Evolutionary conservation across 2,888 invertebrate species (phyloP).

Genomic region (Seira ritae): DNA sequence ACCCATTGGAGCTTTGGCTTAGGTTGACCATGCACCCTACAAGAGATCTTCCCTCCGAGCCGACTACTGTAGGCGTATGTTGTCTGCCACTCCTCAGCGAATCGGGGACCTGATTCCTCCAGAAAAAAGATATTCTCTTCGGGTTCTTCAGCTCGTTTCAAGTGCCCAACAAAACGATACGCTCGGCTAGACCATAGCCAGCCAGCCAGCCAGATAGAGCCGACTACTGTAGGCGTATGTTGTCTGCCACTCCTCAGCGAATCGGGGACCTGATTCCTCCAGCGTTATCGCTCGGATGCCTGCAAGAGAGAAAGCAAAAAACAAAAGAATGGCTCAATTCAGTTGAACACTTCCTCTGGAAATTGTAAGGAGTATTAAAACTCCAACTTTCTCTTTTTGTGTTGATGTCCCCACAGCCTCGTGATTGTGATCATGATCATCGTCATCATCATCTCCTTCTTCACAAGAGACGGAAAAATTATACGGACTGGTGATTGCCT

Average conservation of each 20-base stretch:
- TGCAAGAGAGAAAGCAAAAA: no score
- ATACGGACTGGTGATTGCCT: conserved; percentile 63
- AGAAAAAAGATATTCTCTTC: conserved; percentile 31
- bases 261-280: conserved; percentile 73
- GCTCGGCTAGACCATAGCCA: no score
- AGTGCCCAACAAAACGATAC: no score
- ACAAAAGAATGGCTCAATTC: background rate
- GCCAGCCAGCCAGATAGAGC: no score
- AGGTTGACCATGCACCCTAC: conserved; percentile 70
- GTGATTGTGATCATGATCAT: background rate
- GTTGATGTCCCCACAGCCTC: background rate
- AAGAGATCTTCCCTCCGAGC: conserved; percentile 68
- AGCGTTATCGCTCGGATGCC: conserved; percentile 65
- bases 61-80: conserved; percentile 69
- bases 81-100: conserved; percentile 71
- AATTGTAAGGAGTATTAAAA: background rate
- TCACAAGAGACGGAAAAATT: conserved; percentile 51
- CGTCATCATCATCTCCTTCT: background rate
- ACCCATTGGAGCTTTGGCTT: conserved; percentile 71
- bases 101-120: conserved; percentile 73
- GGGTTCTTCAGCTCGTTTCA: background rate
- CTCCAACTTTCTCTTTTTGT: background rate
- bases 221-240: conserved; percentile 69
- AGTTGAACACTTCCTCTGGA: background rate
- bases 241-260: conserved; percentile 71